Evolutionary conservation across 2,797 vertebrate species (phyloP).

Genomic region (Pseudochaenichthys georgianus): DNA sequence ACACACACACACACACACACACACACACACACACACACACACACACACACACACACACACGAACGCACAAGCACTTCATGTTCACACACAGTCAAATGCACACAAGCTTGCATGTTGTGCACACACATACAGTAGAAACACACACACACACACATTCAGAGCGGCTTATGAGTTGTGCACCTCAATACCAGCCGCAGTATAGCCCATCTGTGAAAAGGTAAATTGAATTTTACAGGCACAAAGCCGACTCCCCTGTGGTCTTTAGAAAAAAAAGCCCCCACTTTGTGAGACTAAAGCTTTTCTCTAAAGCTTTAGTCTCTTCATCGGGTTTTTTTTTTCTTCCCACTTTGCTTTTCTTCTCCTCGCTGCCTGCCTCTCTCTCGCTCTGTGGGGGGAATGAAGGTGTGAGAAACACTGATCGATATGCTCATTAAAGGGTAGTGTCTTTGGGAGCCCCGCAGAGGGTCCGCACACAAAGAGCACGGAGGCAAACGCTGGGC

Average conservation of each 20-base stretch:
- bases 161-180: conserved; percentile 62
- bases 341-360: conserved; percentile 42
- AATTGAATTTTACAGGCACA: conserved; percentile 84
- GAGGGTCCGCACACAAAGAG: conserved; percentile 63
- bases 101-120: conserved; percentile 24
- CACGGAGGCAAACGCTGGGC: conserved; percentile 9
- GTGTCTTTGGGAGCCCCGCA: conserved; percentile 70
- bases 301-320: conserved; percentile 75
- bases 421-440: conserved; percentile 79
- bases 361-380: conserved; percentile 13
- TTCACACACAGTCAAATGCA: background rate
- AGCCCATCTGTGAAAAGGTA: conserved; percentile 80
- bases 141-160: conserved; percentile 43
- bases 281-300: conserved; percentile 80
- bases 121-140: conserved; percentile 23
- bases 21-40: too few species aligned
- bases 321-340: conserved; percentile 41
- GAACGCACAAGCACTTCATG: too few species aligned
- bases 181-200: conserved; percentile 63
- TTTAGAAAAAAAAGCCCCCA: conserved; percentile 66
- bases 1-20: too few species aligned
- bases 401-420: conserved; percentile 79
- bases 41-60: too few species aligned
- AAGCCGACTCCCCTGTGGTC: conserved; percentile 79
- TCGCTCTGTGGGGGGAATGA: conserved; percentile 66